Base-by-base conservation (phyloP, 2,113 vertebrate genomes). In the Galeopterus variegatus region DNA sequence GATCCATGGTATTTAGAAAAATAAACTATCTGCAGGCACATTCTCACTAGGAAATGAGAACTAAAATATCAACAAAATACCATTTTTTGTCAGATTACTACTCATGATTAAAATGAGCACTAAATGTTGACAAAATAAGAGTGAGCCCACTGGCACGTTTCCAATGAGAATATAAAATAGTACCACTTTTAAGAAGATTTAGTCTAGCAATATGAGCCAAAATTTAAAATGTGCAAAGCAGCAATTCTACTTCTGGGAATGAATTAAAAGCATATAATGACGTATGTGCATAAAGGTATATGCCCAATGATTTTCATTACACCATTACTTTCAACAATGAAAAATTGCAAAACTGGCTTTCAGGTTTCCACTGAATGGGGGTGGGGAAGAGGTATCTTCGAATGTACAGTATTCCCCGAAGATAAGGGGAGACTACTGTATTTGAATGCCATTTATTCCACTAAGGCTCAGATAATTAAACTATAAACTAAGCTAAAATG, bases 181-280 rank as follows among this genome's bases (percentile, higher is more conserved):
- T 84, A 8, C 7, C 88, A 84, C 9, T 81, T 36, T 69, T 41
- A 90, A 62, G 36, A 26, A 82, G 15, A 97, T 60, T 79, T 95
- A 91, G 83, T 11, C 36, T 87, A 48, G 65, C 18, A 73, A 64
- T 31, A 33, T 54, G 3, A 52, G 33, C 23, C 79, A 96, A 80
- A 83, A 81, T 73, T 80, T 28, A 64, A 86, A 80, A 90, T 58
- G 31, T 64, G 48, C 15, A 52, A 93, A 81, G 28, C 36, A 69
- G 31, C 24, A 50, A 79, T 45, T 88, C 21, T 73, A 54, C 58
- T 14, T 72, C 17, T 93, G 70, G 6, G 26, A 41, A 41, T 83
- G 23, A 8, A 89, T 0, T 84, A 11, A n/a, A 93, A 79, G 23
- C 24, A 85, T 69, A 58, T 6, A 80, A 90, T 28, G 10, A 93